phyloP scores from a whole-genome alignment of 2,888 invertebrate genomes.

The Helobdella robusta region DNA sequence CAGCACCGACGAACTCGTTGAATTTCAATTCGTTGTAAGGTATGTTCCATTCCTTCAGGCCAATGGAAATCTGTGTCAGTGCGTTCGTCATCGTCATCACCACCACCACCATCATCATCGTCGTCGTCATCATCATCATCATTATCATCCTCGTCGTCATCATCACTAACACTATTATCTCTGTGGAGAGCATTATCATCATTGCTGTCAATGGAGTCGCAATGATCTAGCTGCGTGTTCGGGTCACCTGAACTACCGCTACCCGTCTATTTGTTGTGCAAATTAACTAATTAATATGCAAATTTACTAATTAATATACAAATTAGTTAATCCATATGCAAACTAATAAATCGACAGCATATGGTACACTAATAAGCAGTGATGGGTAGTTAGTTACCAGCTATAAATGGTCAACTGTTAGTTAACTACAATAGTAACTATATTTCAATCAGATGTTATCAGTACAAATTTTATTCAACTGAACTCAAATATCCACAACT shows the following conservation, averaged over 20 bases:
- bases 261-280: slow-evolving; percentile 18
- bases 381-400: too few relatives aligned
- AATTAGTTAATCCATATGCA: too few relatives aligned
- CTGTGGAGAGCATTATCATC: slow-evolving; percentile 7
- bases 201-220: slow-evolving; percentile 13
- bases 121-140: neutral
- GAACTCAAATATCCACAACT: too few relatives aligned
- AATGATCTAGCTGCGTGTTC: slow-evolving; percentile 3
- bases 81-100: too few relatives aligned
- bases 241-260: slow-evolving; percentile 22
- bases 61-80: slow-evolving; percentile 35
- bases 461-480: too few relatives aligned
- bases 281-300: too few relatives aligned
- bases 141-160: neutral
- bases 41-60: slow-evolving; percentile 79
- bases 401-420: too few relatives aligned
- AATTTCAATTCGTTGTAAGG: slow-evolving; percentile 85
- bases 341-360: too few relatives aligned
- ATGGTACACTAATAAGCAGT: too few relatives aligned
- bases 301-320: too few relatives aligned
- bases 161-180: slow-evolving; percentile 18
- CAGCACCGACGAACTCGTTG: slow-evolving; percentile 76
- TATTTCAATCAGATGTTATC: too few relatives aligned
- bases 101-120: neutral
- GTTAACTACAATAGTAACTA: too few relatives aligned